Evolutionary conservation across 1,140 invertebrate species (phyloP), one percentile per base, ranked within the genome.

Genomic region (Lepidurus apus): DNA sequence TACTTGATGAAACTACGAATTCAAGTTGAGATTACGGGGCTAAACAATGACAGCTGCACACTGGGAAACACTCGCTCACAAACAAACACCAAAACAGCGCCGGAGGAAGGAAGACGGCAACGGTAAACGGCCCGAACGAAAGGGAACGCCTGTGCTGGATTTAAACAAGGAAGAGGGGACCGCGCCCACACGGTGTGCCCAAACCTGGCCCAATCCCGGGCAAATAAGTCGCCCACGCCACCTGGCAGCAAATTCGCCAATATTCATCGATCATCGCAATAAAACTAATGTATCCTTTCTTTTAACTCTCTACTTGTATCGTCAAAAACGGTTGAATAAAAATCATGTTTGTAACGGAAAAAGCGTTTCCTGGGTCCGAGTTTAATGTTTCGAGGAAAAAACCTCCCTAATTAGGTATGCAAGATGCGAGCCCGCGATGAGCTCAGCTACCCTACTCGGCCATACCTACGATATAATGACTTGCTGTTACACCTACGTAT

Each of bases 141-240:
- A 65, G 21, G 17, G 17, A 21, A n/a, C 21, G 53, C 9, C 53
- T 65, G 9, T 65, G 53, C 53, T 65, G 53, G 53, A 17, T 65
- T 65, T 65, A 65, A 65, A 65, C 53, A n/a, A 65, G 53, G 53
- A 65, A 65, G 53, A n/a, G 53, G 53, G 53, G 53, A 65, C 53
- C 53, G 53, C 53, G 53, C 53, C 53, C 53, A 65, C 34, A 34
- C 34, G 53, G n/a, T 21, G 53, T 65, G 53, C 53, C 34, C 34
- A 34, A 34, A 34, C 26, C 26, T 2, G 26, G 21, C 17, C 53
- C 53, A 65, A 65, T 1, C 21, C 21, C 17, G 7, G 53, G 53
- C 53, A 21, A n/a, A n/a, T 65, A 13, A n/a, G 17, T n/a, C 53
- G 7, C 53, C 53, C 13, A 65, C 53, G 53, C 53, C 53, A 65